Conservation (phyloP, 2,888 invertebrate genomes). For the Harpagoxenus sublaevis region DNA sequence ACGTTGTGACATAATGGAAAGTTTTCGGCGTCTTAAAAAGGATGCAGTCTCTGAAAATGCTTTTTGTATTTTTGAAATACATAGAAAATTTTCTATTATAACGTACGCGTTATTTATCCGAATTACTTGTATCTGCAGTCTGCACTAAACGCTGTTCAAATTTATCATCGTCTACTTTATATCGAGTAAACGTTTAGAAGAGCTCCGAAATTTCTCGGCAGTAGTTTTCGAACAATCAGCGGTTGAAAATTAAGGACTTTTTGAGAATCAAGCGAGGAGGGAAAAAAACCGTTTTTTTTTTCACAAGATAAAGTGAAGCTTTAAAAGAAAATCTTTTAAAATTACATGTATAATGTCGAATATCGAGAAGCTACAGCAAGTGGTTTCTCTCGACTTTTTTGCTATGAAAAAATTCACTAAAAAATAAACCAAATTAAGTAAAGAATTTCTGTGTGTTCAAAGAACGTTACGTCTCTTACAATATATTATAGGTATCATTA, state of each 20-base stretch:
- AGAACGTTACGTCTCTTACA: too few species aligned
- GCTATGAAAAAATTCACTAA: too few species aligned
- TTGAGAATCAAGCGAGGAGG: not conserved
- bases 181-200: not conserved
- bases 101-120: not conserved
- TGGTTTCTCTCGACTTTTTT: too few species aligned
- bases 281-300: not conserved
- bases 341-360: not conserved
- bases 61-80: too few species aligned
- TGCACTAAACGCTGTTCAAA: not conserved
- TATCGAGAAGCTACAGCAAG: not conserved
- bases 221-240: not conserved
- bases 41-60: too few species aligned
- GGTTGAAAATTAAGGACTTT: not conserved
- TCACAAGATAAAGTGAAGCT: not conserved
- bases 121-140: not conserved
- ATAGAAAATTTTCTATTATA: not conserved
- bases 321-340: not conserved
- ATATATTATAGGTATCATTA: too few species aligned
- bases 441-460: too few species aligned
- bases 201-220: not conserved
- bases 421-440: too few species aligned
- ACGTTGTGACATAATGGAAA: not conserved
- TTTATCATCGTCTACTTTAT: not conserved
- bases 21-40: not conserved